Evolutionary conservation across 2,113 vertebrate genomes (phyloP).

Genomic region (Scomber japonicus): DNA sequence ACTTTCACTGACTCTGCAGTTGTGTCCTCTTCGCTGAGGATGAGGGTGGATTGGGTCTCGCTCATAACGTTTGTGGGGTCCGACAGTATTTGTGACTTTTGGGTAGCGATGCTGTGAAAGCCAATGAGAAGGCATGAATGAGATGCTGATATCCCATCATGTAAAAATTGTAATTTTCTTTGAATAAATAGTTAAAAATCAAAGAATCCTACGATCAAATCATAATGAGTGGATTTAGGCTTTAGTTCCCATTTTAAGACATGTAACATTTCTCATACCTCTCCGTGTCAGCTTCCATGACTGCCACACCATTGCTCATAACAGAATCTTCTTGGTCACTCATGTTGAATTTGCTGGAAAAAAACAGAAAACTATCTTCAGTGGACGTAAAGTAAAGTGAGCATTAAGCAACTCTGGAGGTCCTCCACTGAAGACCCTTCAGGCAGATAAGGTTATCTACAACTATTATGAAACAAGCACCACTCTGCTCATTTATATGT

Average conservation of each 20-base stretch:
- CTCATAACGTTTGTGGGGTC: conserved; percentile 28
- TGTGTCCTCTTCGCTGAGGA: conserved; percentile 28
- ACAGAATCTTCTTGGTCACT: conserved; percentile 27
- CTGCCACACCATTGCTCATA: conserved; percentile 21
- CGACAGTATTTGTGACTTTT: neutral
- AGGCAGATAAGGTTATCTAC: neutral
- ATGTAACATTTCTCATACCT: conserved; percentile 64
- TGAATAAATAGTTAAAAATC: neutral
- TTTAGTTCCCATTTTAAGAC: neutral
- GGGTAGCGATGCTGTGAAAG: conserved; percentile 22
- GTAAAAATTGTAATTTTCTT: neutral
- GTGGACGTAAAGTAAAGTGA: neutral
- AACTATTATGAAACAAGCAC: conserved; percentile 7
- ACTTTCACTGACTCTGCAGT: neutral
- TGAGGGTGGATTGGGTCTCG: neutral
- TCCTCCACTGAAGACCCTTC: neutral
- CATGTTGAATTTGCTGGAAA: conserved; percentile 57
- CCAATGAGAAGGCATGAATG: neutral
- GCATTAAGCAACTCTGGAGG: neutral
- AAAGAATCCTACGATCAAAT: neutral
- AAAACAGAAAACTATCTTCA: conserved; percentile 16
- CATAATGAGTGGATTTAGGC: neutral
- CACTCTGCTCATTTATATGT: conserved; percentile 56
- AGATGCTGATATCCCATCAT: neutral
- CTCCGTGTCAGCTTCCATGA: conserved; percentile 32